Base-by-base conservation (phyloP, 2,113 vertebrate genomes). In the Phrynosoma platyrhinos region DNA sequence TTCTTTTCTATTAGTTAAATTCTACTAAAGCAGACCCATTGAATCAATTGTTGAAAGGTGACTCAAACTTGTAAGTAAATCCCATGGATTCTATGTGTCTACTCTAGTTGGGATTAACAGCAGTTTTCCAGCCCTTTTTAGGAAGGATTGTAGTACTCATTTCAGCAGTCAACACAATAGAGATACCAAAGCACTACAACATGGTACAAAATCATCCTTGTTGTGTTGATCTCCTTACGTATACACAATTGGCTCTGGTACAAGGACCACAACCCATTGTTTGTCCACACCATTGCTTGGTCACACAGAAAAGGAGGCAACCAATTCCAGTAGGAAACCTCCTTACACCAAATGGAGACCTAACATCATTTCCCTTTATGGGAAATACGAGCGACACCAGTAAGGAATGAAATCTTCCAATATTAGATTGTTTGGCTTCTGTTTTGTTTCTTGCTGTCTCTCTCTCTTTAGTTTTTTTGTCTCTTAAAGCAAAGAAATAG, bases 401-500 rank as follows among this genome's bases (percentile, higher is more conserved):
- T 90, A 95, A 94, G 87, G 95, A 96, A 95, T 93, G 94, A 89
- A 95, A 94, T 90, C 94, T 96, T 91, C 87, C 88, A 69, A 71
- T 27, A 42, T 72, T 36, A 16, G n/a, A 42, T 66, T 76, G 79
- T 74, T 40, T 32, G 40, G 64, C 55, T 64, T 79, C 32, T 79
- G 53, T 79, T 64, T 81, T 25, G 12, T 81, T 36, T 32, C 68
- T 71, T 12, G 58, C 68, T 30, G 25, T 71, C 27, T 27, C 68
- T 30, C 2, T 30, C 7, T 53, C 20, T 36, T 14, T 40, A 96
- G 94, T 96, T 97, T 62, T 62, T 62, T 96, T 94, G 90, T 89
- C 87, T 96, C 95, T 96, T 96, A 91, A 86, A 95, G 93, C 93
- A 93, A 87, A 92, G 92, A 97, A 97, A 97, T 96, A 97, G 96